Evolutionary conservation across 2,888 invertebrate species (phyloP), one percentile per base, ranked within the genome.

Genomic region (Hypsopygia costalis): DNA sequence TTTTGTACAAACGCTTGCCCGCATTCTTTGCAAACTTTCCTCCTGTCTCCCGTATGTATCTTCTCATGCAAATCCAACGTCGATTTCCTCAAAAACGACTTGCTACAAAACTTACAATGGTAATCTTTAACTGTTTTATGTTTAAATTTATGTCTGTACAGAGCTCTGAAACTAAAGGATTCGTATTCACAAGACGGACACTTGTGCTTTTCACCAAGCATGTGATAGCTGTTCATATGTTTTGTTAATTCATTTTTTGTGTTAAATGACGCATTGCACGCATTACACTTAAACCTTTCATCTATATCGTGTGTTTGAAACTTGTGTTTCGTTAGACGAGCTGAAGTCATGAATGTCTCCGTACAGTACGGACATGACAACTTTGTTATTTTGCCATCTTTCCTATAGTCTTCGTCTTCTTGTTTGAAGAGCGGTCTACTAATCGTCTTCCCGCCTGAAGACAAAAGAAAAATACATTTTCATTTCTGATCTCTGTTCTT

Each of bases 71-170:
- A 41, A 20, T 58, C 65, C 47, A 81, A 36, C 0, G 74, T 81
- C 0, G 75, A 57, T 44, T 69, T 80, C 49, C 87, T 73, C 11
- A 77, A 25, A 39, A 90, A 90, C 1, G 81, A 65, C 45, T 90
- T 90, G 43, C 61, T 68, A 49, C 90, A 90, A 37, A 71, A 83
- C 40, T 58, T 62, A 43, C 90, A 90, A 9, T 83, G 78, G 37
- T 70, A 69, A 11, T 87, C 79, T 41, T 81, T 89, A 0, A 70
- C 77, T 0, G 79, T 75, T 36, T 72, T 81, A 36, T 89, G 89
- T 11, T 69, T 78, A n/a, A 72, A 69, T 43, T 74, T 78, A n/a
- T 86, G 85, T 30, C 76, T 86, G 40, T 75, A 70, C 57, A 83
- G 47, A 21, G 64, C 55, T 21, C 67, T 67, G 27, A 65, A 58